Evolutionary conservation across 1,140 invertebrate species (phyloP).

Genomic region (Vanessa tameamea): DNA sequence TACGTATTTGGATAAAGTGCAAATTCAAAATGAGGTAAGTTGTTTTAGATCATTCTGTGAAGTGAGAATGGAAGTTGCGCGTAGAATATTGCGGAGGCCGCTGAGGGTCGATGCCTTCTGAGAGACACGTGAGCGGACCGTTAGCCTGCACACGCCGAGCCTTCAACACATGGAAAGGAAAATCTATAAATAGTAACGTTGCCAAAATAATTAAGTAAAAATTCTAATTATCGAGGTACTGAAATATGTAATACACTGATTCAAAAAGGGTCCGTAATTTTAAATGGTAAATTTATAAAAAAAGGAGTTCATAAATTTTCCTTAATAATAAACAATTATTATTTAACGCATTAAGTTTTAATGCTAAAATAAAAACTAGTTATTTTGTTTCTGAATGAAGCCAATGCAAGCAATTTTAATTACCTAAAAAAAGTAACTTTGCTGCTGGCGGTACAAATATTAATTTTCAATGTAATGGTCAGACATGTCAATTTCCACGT

Average conservation of each 20-base stretch:
- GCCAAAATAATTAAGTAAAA: conserved; percentile 39
- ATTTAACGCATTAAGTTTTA: too few species aligned
- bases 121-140: conserved; percentile 75
- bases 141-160: conserved; percentile 65
- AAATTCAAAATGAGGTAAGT: conserved; percentile 1
- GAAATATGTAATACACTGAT: neutral
- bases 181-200: conserved; percentile 64
- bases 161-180: conserved; percentile 71
- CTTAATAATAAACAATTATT: too few species aligned
- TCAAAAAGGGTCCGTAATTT: too few species aligned
- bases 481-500: conserved; percentile 24
- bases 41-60: conserved; percentile 44
- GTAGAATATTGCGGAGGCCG: conserved; percentile 77
- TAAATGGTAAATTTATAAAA: too few species aligned
- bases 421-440: neutral
- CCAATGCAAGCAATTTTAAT: too few species aligned
- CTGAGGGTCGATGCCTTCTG: conserved; percentile 73
- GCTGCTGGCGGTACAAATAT: conserved; percentile 29
- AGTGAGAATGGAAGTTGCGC: conserved; percentile 48
- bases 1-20: neutral
- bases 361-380: too few species aligned
- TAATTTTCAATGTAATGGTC: conserved; percentile 30
- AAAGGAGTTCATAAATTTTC: too few species aligned
- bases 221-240: neutral
- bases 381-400: too few species aligned